Percentiles rank a stretch among this genome's conserved stretches.
Evolutionary conservation across 2,888 invertebrate species (phyloP).

Genomic region (Endotricha flammealis): DNA sequence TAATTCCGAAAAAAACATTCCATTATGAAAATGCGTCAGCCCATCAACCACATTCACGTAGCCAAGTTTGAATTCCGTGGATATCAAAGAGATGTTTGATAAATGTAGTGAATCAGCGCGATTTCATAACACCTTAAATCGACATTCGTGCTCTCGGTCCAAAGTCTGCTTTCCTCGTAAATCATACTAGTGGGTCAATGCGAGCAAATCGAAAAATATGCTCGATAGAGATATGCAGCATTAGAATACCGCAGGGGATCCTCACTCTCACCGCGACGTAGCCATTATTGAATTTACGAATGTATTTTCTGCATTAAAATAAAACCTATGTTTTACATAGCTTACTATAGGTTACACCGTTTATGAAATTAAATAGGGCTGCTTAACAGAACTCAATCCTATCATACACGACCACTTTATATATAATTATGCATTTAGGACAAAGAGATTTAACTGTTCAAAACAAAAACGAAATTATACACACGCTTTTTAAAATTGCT

Average conservation of each 20-base stretch:
- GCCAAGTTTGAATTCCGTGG: neutral
- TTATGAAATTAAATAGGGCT: too few relatives aligned
- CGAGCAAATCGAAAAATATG: constrained; percentile 51
- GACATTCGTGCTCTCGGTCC: neutral
- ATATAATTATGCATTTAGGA: too few relatives aligned
- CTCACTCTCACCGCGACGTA: constrained; percentile 15
- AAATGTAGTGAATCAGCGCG: neutral
- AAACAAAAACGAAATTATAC: too few relatives aligned
- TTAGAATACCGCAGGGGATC: constrained; percentile 28
- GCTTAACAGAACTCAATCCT: too few relatives aligned
- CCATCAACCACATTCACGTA: neutral
- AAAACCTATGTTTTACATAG: constrained; percentile 12
- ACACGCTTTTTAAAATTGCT: neutral
- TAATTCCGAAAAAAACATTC: too few relatives aligned
- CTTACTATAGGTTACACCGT: too few relatives aligned
- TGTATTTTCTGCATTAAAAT: constrained; percentile 13
- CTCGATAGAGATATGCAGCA: constrained; percentile 43
- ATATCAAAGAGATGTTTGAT: neutral
- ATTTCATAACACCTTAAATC: neutral
- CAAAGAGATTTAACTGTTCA: too few relatives aligned
- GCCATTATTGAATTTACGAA: constrained; percentile 20
- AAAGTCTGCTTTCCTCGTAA: constrained; percentile 29
- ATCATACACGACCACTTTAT: too few relatives aligned
- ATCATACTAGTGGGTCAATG: constrained; percentile 38
- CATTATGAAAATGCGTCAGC: too few relatives aligned